A percentile compares a stretch with the other conserved stretches of the same genome.
phyloP scores from a whole-genome alignment of 1,140 invertebrate genomes.

The Mizuhopecten yessoensis region DNA sequence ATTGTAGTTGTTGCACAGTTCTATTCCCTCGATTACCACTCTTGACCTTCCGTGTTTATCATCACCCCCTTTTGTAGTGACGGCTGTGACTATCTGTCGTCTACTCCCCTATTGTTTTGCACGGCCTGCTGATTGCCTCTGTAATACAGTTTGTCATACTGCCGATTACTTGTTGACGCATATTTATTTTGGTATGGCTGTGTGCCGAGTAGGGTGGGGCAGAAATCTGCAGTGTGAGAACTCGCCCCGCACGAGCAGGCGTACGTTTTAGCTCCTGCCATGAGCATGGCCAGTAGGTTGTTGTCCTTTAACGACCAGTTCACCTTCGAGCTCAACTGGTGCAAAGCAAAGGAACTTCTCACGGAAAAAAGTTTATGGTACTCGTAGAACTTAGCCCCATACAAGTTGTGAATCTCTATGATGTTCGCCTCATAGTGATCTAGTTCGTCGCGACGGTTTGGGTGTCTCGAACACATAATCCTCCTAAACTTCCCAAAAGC shows the following conservation, averaged over 20 bases:
- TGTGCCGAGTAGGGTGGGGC: too few species aligned
- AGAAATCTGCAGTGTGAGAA: background rate
- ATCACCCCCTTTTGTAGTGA: background rate
- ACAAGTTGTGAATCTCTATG: constrained; percentile 31
- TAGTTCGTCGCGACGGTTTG: background rate
- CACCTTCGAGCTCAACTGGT: background rate
- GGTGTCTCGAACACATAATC: background rate
- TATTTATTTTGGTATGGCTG: too few species aligned
- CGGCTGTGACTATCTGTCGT: background rate
- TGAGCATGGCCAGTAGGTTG: background rate
- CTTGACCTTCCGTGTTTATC: background rate
- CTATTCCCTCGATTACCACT: background rate
- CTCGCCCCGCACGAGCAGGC: background rate
- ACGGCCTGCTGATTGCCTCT: too few species aligned
- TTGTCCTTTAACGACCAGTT: background rate
- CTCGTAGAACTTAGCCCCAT: constrained; percentile 13
- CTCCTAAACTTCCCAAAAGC: constrained; percentile 9
- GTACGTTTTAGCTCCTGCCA: background rate
- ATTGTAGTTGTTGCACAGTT: too few species aligned
- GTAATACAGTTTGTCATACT: too few species aligned
- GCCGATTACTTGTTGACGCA: too few species aligned
- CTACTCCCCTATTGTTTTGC: background rate
- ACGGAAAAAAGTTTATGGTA: constrained; percentile 4
- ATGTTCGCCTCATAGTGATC: background rate
- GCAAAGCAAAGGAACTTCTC: background rate